Conservation (phyloP, 2,113 vertebrate species). For the Rhinichthys klamathensis region DNA sequence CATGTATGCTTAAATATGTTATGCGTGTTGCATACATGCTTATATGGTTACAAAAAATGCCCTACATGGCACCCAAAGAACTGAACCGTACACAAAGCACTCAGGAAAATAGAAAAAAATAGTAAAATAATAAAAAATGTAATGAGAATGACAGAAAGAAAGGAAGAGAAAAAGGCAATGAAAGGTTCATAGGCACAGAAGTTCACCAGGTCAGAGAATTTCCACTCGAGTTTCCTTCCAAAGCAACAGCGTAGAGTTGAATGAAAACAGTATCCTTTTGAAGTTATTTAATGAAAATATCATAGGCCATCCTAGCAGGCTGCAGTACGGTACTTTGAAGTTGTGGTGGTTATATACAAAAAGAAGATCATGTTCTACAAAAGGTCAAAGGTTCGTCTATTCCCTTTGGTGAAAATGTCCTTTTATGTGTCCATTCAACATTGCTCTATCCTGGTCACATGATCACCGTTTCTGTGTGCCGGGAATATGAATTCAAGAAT, state of each 20-base stretch:
- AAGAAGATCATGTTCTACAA: not conserved
- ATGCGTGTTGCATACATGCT: slow-evolving; percentile 20
- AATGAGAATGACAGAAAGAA: slow-evolving; percentile 45
- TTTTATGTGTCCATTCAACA: not conserved
- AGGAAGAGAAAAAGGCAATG: slow-evolving; percentile 24
- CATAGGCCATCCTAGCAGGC: not conserved
- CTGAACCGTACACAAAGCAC: slow-evolving; percentile 64
- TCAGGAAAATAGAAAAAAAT: not conserved
- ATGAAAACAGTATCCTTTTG: not conserved
- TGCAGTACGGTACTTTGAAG: not conserved
- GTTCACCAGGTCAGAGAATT: slow-evolving; percentile 68
- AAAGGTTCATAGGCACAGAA: slow-evolving; percentile 66
- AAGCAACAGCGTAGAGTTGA: not conserved
- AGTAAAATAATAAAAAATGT: slow-evolving; percentile 20
- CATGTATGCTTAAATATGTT: slow-evolving; percentile 20
- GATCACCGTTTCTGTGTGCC: slow-evolving; percentile 78
- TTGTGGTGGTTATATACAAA: slow-evolving; percentile 28
- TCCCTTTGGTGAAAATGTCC: not conserved
- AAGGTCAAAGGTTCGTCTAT: slow-evolving; percentile 41
- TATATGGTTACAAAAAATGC: slow-evolving; percentile 47
- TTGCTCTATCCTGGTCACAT: slow-evolving; percentile 71
- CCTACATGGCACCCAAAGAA: slow-evolving; percentile 61
- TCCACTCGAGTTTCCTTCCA: slow-evolving; percentile 7
- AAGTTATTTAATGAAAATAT: slow-evolving; percentile 14
- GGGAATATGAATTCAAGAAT: slow-evolving; percentile 69